Evolutionary conservation across 2,888 invertebrate species (phyloP).

Genomic region (Tiphia femorata): DNA sequence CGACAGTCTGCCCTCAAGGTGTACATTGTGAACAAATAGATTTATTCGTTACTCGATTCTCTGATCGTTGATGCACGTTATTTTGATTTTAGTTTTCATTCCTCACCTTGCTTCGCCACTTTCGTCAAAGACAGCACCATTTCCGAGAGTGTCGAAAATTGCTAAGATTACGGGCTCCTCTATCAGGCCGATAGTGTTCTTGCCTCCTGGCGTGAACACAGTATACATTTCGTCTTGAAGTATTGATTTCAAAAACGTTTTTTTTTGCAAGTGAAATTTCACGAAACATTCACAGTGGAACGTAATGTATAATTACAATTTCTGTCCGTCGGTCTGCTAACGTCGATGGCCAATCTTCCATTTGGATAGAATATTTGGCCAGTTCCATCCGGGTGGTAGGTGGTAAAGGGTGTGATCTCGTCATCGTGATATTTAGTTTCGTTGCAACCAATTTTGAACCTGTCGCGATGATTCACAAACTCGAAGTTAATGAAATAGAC

Average conservation of each 20-base stretch:
- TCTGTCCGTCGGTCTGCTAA: constrained; percentile 28
- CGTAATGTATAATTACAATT: constrained; percentile 41
- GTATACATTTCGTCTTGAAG: constrained; percentile 54
- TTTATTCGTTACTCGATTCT: neutral
- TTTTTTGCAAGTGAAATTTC: neutral
- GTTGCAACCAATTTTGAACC: constrained; percentile 37
- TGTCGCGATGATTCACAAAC: no score
- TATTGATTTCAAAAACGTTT: constrained; percentile 30
- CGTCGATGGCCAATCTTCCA: constrained; percentile 41
- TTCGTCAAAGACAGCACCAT: constrained; percentile 52
- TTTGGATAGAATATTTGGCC: constrained; percentile 50
- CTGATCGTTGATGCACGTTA: neutral
- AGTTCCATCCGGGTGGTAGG: constrained; percentile 29
- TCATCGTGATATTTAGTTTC: constrained; percentile 40
- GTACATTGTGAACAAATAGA: neutral
- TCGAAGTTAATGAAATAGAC: no score
- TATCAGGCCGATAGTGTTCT: constrained; percentile 33
- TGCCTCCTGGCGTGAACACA: constrained; percentile 48
- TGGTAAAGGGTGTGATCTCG: constrained; percentile 31
- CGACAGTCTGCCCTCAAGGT: constrained; percentile 51
- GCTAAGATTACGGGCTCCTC: constrained; percentile 43
- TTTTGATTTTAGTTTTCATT: neutral
- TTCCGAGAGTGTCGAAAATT: constrained; percentile 52
- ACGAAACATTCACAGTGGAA: neutral
- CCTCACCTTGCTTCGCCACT: constrained; percentile 42